Percentiles rank a stretch among this genome's conserved stretches.
phyloP scores from a whole-genome alignment of 2,888 invertebrate species.

The Metallyticus violacea region DNA sequence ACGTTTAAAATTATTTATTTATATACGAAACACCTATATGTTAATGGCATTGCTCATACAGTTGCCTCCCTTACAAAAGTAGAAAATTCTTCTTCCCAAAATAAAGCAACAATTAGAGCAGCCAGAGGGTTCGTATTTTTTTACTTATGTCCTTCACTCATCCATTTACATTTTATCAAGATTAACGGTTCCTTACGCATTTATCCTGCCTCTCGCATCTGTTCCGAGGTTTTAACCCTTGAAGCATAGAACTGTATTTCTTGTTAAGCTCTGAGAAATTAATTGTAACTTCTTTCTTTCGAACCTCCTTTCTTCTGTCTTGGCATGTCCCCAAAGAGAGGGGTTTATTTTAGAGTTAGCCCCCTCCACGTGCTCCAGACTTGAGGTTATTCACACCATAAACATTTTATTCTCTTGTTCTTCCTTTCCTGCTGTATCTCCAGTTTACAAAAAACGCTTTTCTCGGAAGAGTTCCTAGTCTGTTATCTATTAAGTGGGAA shows the following conservation, averaged over 20 bases:
- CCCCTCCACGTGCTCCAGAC: not conserved
- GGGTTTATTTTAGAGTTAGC: not conserved
- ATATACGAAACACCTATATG: too few species aligned
- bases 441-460: not conserved
- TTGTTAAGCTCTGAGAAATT: not conserved
- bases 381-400: constrained; percentile 9
- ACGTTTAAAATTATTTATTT: too few species aligned
- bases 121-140: not conserved
- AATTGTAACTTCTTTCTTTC: not conserved
- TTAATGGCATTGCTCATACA: too few species aligned
- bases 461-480: not conserved
- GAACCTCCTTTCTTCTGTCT: not conserved
- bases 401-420: not conserved
- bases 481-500: not conserved
- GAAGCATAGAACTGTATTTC: not conserved
- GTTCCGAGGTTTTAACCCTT: too few species aligned
- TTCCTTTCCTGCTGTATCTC: not conserved
- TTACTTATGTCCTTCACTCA: not conserved
- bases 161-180: not conserved
- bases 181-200: not conserved
- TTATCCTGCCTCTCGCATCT: not conserved
- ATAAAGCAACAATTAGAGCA: not conserved
- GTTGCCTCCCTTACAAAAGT: too few species aligned
- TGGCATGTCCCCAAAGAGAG: not conserved
- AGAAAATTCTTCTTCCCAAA: not conserved